phyloP scores from a whole-genome alignment of 1,140 invertebrate genomes.

The Andricus grossulariae region DNA sequence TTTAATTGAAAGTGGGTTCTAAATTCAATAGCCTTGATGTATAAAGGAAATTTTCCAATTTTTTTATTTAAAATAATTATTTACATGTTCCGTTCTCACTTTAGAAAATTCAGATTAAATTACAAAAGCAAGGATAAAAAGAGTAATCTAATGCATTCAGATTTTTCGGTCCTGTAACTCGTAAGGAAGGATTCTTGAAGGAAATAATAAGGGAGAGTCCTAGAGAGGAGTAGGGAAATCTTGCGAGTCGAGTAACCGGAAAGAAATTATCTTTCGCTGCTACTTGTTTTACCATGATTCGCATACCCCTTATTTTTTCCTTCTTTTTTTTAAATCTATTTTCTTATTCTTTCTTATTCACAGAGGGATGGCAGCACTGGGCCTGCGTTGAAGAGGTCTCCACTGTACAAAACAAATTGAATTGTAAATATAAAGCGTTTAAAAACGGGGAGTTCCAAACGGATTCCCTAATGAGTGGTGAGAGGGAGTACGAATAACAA shows the following conservation, averaged over 20 bases:
- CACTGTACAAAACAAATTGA: conserved; percentile 65
- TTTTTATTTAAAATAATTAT: too few relatives aligned
- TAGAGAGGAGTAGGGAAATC: conserved; percentile 25
- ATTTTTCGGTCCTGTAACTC: not conserved
- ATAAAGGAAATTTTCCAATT: too few relatives aligned
- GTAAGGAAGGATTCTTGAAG: not conserved
- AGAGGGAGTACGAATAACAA: conserved; percentile 63
- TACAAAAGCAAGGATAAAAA: too few relatives aligned
- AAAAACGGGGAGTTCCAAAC: conserved; percentile 64
- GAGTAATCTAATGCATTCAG: not conserved
- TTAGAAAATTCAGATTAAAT: too few relatives aligned
- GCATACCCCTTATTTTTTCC: conserved; percentile 32
- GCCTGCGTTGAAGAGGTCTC: conserved; percentile 26
- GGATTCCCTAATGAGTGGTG: conserved; percentile 63
- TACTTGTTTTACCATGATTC: conserved; percentile 16
- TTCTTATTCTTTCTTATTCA: conserved; percentile 24
- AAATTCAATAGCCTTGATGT: not conserved
- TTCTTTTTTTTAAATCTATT: conserved; percentile 38
- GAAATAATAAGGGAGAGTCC: conserved; percentile 27
- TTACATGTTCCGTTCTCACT: too few relatives aligned
- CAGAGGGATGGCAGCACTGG: conserved; percentile 16
- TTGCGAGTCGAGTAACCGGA: conserved; percentile 41
- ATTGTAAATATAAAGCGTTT: conserved; percentile 71
- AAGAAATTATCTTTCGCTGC: conserved; percentile 50
- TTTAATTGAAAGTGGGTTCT: not conserved